Evolutionary conservation across 2,888 invertebrate genomes (phyloP).

Genomic region (Electrophaes corylata): DNA sequence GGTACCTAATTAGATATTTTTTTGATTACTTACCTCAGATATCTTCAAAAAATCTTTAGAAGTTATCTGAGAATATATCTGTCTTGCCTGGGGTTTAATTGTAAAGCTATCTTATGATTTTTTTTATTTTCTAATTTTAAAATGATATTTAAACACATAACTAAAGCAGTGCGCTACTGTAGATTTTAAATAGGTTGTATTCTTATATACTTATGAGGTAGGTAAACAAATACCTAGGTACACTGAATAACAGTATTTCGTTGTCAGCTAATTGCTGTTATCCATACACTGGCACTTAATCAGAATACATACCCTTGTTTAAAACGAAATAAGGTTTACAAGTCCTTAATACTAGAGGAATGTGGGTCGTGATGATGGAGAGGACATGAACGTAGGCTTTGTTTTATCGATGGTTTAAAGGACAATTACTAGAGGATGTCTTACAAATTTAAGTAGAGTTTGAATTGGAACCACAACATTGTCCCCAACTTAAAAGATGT

Average conservation of each 20-base stretch:
- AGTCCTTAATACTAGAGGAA: conserved; percentile 76
- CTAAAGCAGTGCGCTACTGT: no score
- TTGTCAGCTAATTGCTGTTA: background rate
- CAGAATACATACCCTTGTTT: background rate
- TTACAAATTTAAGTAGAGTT: conserved; percentile 49
- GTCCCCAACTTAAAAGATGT: background rate
- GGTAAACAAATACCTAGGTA: no score
- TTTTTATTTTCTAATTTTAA: no score
- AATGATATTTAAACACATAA: no score
- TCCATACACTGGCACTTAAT: background rate
- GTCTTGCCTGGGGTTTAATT: no score
- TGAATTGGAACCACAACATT: conserved; percentile 37
- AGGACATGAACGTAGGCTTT: conserved; percentile 50
- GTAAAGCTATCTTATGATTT: no score
- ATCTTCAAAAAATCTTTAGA: no score
- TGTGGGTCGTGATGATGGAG: conserved; percentile 65
- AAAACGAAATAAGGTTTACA: conserved; percentile 34
- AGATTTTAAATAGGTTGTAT: background rate
- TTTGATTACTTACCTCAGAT: no score
- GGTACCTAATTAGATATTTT: no score
- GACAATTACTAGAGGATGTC: conserved; percentile 71
- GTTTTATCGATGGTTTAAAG: conserved; percentile 56
- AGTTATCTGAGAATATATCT: no score
- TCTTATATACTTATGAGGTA: no score
- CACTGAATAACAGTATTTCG: background rate